A percentile compares a stretch with the other conserved stretches of the same genome.
Evolutionary conservation across 2,888 invertebrate species (phyloP).

Genomic region (Drosophila tanythrix): DNA sequence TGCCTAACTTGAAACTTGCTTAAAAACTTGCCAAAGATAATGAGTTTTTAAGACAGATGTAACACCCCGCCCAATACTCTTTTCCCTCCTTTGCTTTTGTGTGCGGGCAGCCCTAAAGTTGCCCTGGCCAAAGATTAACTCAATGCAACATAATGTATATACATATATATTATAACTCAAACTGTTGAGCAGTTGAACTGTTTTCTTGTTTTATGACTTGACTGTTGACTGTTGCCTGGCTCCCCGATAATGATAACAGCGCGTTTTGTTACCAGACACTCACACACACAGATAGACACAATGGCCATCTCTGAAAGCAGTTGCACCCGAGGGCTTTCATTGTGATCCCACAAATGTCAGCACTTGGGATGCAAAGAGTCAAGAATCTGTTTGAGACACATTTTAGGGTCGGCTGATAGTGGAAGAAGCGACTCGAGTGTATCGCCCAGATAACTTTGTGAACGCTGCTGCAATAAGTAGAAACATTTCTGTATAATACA

Average conservation of each 20-base stretch:
- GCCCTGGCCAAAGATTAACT: slow-evolving; percentile 54
- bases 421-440: slow-evolving; percentile 57
- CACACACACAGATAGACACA: slow-evolving; percentile 11
- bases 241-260: slow-evolving; percentile 73
- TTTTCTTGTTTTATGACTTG: slow-evolving; percentile 67
- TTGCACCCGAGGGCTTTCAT: slow-evolving; percentile 68
- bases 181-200: slow-evolving; percentile 55
- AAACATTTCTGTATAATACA: slow-evolving; percentile 49
- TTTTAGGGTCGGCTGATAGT: slow-evolving; percentile 55
- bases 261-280: slow-evolving; percentile 41
- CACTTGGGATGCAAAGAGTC: slow-evolving; percentile 65
- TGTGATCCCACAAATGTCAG: slow-evolving; percentile 54
- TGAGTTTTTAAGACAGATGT: slow-evolving; percentile 77
- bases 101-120: slow-evolving; percentile 24
- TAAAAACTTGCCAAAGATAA: slow-evolving; percentile 77
- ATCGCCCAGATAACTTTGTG: slow-evolving; percentile 60
- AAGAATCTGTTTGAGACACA: slow-evolving; percentile 73
- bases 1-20: slow-evolving; percentile 45
- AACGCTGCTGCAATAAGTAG: slow-evolving; percentile 49
- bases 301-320: slow-evolving; percentile 46
- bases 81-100: neutral
- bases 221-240: slow-evolving; percentile 49
- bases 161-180: slow-evolving; percentile 36
- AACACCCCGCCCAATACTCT: slow-evolving; percentile 5
- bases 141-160: slow-evolving; percentile 55